Evolutionary conservation across 2,113 vertebrate species (phyloP).

Genomic region (Thymallus thymallus): DNA sequence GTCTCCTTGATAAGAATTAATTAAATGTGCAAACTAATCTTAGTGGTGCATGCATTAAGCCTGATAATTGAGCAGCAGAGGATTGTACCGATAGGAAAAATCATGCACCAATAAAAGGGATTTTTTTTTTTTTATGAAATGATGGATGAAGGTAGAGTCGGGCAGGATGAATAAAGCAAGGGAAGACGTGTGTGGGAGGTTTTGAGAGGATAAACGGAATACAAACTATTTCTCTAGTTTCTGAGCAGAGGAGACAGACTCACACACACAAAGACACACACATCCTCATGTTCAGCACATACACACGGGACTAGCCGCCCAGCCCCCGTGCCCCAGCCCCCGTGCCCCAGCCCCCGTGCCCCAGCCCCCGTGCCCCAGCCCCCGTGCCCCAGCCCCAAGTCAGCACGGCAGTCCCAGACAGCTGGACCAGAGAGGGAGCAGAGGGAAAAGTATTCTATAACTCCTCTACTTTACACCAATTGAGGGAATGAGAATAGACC

Average conservation of each 20-base stretch:
- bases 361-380: neutral
- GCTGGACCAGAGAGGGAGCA: conserved; percentile 32
- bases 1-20: conserved; percentile 80
- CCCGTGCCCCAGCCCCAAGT: conserved; percentile 27
- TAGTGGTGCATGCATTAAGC: conserved; percentile 69
- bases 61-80: conserved; percentile 68
- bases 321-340: neutral
- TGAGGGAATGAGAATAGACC: conserved; percentile 26
- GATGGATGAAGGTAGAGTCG: conserved; percentile 52
- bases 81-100: conserved; percentile 60
- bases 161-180: conserved; percentile 38
- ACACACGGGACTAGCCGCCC: conserved; percentile 17
- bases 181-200: conserved; percentile 29
- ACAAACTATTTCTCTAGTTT: conserved; percentile 46
- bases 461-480: conserved; percentile 41
- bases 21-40: conserved; percentile 79
- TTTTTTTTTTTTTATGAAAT: too few species aligned
- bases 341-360: conserved; percentile 2
- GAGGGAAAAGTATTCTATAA: conserved; percentile 52
- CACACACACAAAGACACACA: conserved; percentile 15
- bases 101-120: conserved; percentile 22
- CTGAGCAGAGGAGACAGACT: conserved; percentile 22
- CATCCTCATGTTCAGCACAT: conserved; percentile 18
- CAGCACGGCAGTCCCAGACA: conserved; percentile 50
- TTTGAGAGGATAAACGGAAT: conserved; percentile 48